Conservation (phyloP, 1,140 invertebrate species). For the Rhagoletis pomonella region DNA sequence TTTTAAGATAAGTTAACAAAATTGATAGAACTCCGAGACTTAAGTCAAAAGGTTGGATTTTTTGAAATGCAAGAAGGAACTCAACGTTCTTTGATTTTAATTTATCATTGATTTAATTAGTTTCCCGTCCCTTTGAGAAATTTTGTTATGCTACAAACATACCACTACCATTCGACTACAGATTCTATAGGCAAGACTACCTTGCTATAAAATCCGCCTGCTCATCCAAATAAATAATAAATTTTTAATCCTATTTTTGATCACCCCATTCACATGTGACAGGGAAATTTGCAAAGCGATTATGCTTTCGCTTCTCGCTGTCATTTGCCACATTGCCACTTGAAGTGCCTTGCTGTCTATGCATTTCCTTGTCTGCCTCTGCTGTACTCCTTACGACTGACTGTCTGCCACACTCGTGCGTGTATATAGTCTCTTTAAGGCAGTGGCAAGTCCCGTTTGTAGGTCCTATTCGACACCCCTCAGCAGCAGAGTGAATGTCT, state of each 20-base stretch:
- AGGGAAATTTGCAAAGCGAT: slow-evolving; percentile 7
- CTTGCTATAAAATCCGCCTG: too few species aligned
- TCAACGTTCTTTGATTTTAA: too few species aligned
- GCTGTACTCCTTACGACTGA: not conserved
- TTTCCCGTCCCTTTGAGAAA: too few species aligned
- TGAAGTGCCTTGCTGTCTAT: slow-evolving; percentile 28
- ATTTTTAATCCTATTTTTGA: not conserved
- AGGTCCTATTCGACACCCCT: not conserved
- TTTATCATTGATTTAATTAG: too few species aligned
- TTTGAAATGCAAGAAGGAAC: too few species aligned
- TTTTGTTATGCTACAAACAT: too few species aligned
- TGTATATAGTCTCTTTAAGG: slow-evolving; percentile 2
- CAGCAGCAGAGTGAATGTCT: not conserved
- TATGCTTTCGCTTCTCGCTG: slow-evolving; percentile 24
- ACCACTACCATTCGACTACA: too few species aligned
- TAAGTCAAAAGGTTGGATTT: too few species aligned
- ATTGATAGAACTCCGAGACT: too few species aligned
- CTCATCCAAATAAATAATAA: too few species aligned
- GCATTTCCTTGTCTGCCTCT: not conserved
- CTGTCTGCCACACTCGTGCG: not conserved
- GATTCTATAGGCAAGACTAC: too few species aligned
- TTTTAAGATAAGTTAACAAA: too few species aligned
- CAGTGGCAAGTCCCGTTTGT: slow-evolving; percentile 1
- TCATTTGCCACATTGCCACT: slow-evolving; percentile 49
- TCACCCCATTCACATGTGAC: not conserved